Percentiles rank a stretch among this genome's conserved stretches.
phyloP scores from a whole-genome alignment of 2,113 vertebrate genomes.

The Cranoglanis bouderius region DNA sequence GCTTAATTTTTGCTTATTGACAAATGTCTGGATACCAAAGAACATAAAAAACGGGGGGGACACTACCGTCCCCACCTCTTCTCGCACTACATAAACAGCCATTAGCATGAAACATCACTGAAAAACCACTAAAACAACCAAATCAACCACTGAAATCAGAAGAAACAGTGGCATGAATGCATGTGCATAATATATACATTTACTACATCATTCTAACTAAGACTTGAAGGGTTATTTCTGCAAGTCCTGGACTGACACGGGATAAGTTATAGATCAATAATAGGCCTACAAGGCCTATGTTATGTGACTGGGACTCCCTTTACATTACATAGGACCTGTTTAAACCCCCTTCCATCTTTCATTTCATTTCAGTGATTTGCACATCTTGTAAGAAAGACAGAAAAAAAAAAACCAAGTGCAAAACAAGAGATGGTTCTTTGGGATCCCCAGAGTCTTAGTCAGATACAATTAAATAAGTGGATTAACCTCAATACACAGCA shows the following conservation, averaged over 20 bases:
- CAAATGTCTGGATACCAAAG: neutral
- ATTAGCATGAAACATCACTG: conserved; percentile 5
- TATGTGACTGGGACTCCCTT: neutral
- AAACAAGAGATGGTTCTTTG: conserved; percentile 14
- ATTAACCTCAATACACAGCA: conserved; percentile 55
- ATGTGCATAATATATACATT: neutral
- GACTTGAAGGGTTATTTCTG: neutral
- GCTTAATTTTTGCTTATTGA: neutral
- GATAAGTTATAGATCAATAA: neutral
- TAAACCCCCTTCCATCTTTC: conserved; percentile 9
- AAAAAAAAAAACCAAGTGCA: conserved; percentile 26
- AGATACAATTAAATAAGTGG: conserved; percentile 57
- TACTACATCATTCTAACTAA: neutral
- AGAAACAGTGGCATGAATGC: neutral
- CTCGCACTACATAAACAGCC: neutral
- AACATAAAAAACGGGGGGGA: neutral
- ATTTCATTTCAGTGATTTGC: neutral
- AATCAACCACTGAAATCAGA: neutral
- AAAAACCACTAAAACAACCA: neutral
- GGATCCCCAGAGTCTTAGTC: conserved; percentile 28
- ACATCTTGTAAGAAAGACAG: conserved; percentile 25
- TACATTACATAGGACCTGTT: neutral
- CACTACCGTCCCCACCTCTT: neutral
- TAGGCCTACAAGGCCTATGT: neutral
- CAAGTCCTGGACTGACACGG: neutral